Evolutionary conservation across 1,140 invertebrate genomes (phyloP).

Genomic region (Muscidifurax raptorellus): DNA sequence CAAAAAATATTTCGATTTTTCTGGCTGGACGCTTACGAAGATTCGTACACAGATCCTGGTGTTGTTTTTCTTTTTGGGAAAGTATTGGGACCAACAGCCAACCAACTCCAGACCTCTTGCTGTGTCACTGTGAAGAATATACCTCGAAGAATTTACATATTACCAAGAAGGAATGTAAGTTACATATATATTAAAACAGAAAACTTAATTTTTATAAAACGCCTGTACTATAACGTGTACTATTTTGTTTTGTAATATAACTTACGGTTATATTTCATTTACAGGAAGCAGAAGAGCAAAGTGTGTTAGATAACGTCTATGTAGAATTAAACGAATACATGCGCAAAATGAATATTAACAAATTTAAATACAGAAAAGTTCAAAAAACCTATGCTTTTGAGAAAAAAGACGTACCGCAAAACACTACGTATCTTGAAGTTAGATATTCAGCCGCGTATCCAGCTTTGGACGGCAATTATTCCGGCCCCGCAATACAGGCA

Average conservation of each 20-base stretch:
- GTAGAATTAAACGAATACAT: background rate
- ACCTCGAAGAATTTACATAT: conserved; percentile 86
- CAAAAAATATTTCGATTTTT: conserved; percentile 86
- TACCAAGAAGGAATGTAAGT: conserved; percentile 79
- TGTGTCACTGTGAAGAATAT: conserved; percentile 93
- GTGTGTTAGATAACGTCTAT: background rate
- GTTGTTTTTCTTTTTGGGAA: conserved; percentile 96
- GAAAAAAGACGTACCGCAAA: conserved; percentile 84
- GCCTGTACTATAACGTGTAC: background rate
- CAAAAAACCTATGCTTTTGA: conserved; percentile 93
- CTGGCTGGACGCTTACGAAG: conserved; percentile 97
- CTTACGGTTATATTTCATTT: background rate
- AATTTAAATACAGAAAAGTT: conserved; percentile 75
- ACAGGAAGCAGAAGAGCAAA: background rate
- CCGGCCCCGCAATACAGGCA: conserved; percentile 72
- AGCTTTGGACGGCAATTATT: conserved; percentile 62
- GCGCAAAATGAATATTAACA: background rate
- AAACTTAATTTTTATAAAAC: no score
- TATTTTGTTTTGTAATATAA: background rate
- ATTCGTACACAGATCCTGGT: conserved; percentile 86
- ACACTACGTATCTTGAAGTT: conserved; percentile 94
- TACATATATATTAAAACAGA: no score
- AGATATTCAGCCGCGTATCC: conserved; percentile 75
- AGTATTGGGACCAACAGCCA: conserved; percentile 74
- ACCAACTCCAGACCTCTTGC: conserved; percentile 87